Conservation (phyloP, 2,797 vertebrate genomes). For the Pseudomugil tenellus region DNA sequence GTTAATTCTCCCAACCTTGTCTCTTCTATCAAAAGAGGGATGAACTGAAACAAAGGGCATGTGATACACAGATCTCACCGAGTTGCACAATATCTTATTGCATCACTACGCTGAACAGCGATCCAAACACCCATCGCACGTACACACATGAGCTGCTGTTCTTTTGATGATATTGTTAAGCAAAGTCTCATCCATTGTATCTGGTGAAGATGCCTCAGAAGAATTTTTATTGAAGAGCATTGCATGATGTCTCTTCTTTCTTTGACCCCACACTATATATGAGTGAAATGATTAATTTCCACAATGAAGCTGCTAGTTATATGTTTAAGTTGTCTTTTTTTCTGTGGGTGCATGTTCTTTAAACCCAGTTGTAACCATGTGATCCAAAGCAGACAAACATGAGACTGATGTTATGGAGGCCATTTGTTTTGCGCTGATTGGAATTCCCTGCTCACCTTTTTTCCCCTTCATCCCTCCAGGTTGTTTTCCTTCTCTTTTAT, state of each 20-base stretch:
- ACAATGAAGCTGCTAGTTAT: conserved; percentile 24
- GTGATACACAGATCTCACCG: conserved; percentile 27
- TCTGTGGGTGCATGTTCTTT: neutral
- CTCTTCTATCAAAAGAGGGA: conserved; percentile 41
- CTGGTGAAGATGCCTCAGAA: conserved; percentile 27
- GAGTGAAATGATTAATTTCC: conserved; percentile 25
- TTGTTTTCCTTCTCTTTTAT: conserved; percentile 8
- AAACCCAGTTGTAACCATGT: neutral
- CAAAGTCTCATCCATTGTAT: conserved; percentile 35
- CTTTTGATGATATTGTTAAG: conserved; percentile 58
- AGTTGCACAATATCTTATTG: conserved; percentile 33
- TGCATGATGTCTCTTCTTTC: conserved; percentile 13
- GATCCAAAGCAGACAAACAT: neutral
- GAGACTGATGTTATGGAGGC: neutral
- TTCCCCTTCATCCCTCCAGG: conserved; percentile 3
- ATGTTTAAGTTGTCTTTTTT: too few relatives aligned
- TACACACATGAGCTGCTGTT: conserved; percentile 12
- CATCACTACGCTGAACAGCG: conserved; percentile 13
- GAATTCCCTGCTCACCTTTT: conserved; percentile 10
- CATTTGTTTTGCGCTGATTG: conserved; percentile 21
- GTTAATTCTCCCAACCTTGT: conserved; percentile 20
- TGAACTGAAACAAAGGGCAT: conserved; percentile 37
- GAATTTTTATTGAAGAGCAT: conserved; percentile 41
- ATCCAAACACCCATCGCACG: conserved; percentile 3
- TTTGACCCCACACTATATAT: conserved; percentile 12